Evolutionary conservation across 2,888 invertebrate species (phyloP), one percentile per base, ranked within the genome.

Genomic region (Tenthredo notha): DNA sequence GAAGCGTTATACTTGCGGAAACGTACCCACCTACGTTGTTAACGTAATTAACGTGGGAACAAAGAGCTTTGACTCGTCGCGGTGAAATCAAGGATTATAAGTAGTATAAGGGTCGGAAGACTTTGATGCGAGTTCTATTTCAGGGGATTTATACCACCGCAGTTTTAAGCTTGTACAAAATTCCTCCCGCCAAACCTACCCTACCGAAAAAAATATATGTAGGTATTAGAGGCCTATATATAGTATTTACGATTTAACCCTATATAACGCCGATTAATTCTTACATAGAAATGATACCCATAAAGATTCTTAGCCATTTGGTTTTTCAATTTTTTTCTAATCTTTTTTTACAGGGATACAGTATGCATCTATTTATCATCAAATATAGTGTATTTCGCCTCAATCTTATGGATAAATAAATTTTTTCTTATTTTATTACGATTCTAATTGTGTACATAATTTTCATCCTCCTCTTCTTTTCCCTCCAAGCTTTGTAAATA

Each of bases 51-150:
- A 70, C 65, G 65, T 61, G 83, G 43, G 83, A 83, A 83, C 83
- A 83, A 83, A 83, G 80, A 61, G 67, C 83, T 83, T 70, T 70
- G 83, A 83, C 83, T 83, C 65, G 47, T 50, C 70, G 83, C 47
- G 83, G 83, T 83, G 83, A 83, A 83, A 83, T 83, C 83, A 67
- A 67, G 70, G 83, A 83, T 83, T 83, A 43, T 47, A 83, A 83
- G 47, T 67, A 80, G 80, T 47, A 61, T 67, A 67, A 33, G 80
- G 61, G 80, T 80, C 37, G 80, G 61, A 65, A 21, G 54, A 83
- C 70, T 47, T 50, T 85, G 50, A 74, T 40, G 77, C 54, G 67
- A 82, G 33, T 75, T 80, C 78, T 70, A 54, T 25, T 37, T 78
- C 65, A 85, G 47, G 33, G 67, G 43, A 84, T 50, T 84, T 50